A percentile compares a stretch with the other conserved stretches of the same genome.
Evolutionary conservation across 1,140 invertebrate species (phyloP).

Genomic region (Copidosoma floridanum): DNA sequence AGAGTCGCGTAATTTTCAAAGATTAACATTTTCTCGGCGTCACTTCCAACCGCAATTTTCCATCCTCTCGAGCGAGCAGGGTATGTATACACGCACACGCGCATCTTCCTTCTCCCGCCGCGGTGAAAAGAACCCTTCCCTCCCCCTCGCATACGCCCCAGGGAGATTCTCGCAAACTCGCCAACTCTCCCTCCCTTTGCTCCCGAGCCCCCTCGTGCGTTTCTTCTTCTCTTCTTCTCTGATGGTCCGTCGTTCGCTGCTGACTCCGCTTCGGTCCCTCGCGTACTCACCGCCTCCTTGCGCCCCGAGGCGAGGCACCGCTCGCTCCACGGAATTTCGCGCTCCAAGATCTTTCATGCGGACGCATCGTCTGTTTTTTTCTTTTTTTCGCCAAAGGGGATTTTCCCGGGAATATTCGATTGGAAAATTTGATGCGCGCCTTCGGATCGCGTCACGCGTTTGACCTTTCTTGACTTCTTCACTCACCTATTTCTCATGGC

Average conservation of each 20-base stretch:
- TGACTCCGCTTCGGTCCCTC: neutral
- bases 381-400: no score
- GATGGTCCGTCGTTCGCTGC: neutral
- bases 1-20: slow-evolving; percentile 1
- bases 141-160: slow-evolving; percentile 7
- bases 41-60: slow-evolving; percentile 12
- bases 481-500: no score
- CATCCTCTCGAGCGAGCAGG: neutral
- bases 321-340: no score
- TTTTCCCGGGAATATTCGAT: no score
- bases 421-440: no score
- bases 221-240: neutral
- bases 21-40: slow-evolving; percentile 16
- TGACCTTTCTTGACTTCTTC: no score
- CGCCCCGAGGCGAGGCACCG: no score
- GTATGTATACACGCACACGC: neutral
- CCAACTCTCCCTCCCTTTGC: slow-evolving; percentile 2
- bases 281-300: neutral
- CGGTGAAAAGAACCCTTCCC: neutral
- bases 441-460: no score
- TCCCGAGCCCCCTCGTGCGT: no score
- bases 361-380: no score
- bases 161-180: slow-evolving; percentile 26
- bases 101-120: neutral
- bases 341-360: no score